phyloP scores from a whole-genome alignment of 2,113 vertebrate species.

The Nannospalax galili region DNA sequence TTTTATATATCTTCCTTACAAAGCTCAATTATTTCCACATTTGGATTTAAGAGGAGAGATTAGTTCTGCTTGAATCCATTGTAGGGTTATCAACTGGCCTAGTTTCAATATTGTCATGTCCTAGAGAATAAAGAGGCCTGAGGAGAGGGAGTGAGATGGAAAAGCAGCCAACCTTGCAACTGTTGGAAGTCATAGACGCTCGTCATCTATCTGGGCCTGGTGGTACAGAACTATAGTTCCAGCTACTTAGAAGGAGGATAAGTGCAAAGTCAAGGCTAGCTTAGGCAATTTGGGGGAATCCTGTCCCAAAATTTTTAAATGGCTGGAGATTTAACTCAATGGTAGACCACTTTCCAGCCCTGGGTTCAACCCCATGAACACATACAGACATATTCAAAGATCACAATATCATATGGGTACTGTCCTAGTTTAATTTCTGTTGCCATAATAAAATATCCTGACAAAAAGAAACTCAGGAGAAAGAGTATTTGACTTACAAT shows the following conservation, averaged over 20 bases:
- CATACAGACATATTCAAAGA: background rate
- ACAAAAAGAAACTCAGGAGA: no score
- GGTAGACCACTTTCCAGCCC: background rate
- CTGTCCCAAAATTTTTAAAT: background rate
- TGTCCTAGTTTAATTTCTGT: background rate
- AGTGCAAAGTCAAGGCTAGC: background rate
- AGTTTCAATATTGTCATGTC: background rate
- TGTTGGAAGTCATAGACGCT: background rate
- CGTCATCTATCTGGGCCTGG: background rate
- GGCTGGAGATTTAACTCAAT: background rate
- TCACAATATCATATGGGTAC: background rate
- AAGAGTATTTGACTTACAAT: no score
- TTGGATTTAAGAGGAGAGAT: background rate
- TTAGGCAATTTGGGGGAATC: background rate
- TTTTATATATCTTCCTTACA: background rate
- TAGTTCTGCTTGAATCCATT: background rate
- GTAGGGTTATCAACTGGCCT: background rate
- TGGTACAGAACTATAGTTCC: background rate
- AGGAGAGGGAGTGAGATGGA: no score
- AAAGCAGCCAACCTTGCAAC: background rate
- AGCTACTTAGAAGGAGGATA: background rate
- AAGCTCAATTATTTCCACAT: background rate
- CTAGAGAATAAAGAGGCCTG: background rate
- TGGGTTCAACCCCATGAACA: background rate
- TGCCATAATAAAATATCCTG: background rate